Evolutionary conservation across 2,888 invertebrate species (phyloP), one percentile per base, ranked within the genome.

Genomic region (Drosophila borealis): DNA sequence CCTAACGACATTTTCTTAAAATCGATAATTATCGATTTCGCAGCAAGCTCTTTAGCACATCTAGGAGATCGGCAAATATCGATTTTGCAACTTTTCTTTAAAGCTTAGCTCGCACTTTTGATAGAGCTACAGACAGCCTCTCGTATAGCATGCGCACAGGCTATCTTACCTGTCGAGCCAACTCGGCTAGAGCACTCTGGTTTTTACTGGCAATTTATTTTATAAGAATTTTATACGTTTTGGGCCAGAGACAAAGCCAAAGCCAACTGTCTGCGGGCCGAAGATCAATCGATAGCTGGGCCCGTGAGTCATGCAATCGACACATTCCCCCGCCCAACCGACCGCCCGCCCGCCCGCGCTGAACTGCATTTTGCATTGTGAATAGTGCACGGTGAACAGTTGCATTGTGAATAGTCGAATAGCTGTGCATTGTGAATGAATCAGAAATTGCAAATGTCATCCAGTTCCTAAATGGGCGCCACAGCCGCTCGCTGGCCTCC

Each of bases 401-500:
- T 39, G 41, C 14, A 41, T 10, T 17, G 41, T 41, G 29, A 29
- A 29, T 29, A 8, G 29, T 8, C 29, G 29, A 29, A 29, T 29
- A 29, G 29, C 29, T 29, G 29, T 29, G 29, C 29, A 29, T 29
- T 29, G 29, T 29, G 41, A 41, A 10, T 54, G 42, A 54, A 44
- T 54, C 54, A 54, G 42, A 54, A 44, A 1, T 19, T 19, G 42
- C 54, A 54, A 54, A 54, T 54, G 42, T 21, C 54, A 44, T 10
- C n/a, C 42, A 17, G 4, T 10, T 14, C 17, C 41, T 10, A 10
- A 17, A 41, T 17, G 9, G 41, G 17, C 17, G 17, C 41, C 41
- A 41, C 10, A 41, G 41, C 17, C 17, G 17, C 17, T 17, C 41
- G 17, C 17, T 41, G 41, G 41, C 41, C 41, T 41, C 41, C 17